Evolutionary conservation across 2,113 vertebrate genomes (phyloP).

Genomic region (Thamnophis sirtalis): DNA sequence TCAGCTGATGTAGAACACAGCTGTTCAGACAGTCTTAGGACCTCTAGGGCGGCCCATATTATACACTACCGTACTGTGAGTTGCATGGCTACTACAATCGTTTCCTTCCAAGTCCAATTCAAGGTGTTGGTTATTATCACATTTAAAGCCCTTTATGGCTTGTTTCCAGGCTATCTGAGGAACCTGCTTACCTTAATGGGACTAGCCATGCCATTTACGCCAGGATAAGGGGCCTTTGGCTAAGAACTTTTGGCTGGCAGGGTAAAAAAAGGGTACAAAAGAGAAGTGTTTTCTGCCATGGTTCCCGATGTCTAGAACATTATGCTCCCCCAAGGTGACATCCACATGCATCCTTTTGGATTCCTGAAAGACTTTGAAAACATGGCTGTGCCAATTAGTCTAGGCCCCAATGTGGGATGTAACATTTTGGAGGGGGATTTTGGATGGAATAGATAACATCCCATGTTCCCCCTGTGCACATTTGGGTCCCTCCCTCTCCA

Average conservation of each 20-base stretch:
- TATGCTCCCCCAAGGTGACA: background rate
- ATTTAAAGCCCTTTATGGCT: background rate
- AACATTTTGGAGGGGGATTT: too few species aligned
- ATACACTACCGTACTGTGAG: background rate
- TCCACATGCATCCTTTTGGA: background rate
- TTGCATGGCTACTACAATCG: background rate
- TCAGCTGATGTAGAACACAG: background rate
- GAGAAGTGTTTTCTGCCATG: background rate
- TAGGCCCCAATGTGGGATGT: too few species aligned
- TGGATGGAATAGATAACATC: too few species aligned
- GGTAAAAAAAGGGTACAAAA: background rate
- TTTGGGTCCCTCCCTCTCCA: too few species aligned
- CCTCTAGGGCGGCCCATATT: background rate
- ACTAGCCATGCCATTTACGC: background rate
- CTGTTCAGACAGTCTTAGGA: background rate
- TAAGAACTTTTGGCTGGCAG: background rate
- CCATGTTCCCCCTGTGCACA: too few species aligned
- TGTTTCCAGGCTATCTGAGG: background rate
- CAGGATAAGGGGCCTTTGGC: background rate
- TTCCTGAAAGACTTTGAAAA: too few species aligned
- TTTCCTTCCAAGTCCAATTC: background rate
- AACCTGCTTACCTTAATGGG: background rate
- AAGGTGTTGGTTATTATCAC: background rate
- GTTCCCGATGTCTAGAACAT: background rate
- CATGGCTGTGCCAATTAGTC: too few species aligned